These are phyloP conservation scores for Mercenaria mercenaria DNA, from an alignment of 1,140 invertebrate genomes.

Conservation along the genomic window DNA sequence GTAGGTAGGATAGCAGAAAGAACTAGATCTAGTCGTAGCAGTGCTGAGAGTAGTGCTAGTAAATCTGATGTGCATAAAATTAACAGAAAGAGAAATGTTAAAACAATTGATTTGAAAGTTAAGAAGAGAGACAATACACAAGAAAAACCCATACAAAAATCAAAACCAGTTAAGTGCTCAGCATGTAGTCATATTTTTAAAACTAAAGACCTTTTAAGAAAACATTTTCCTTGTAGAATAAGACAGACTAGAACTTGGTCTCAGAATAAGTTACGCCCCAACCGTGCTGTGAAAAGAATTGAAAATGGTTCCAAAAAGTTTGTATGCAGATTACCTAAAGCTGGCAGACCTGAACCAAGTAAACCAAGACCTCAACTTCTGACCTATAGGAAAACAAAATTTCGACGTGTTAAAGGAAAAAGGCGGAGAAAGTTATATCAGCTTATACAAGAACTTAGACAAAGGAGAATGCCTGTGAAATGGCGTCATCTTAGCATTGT, in stretches of 20 bases:
- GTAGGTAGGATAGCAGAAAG: background rate
- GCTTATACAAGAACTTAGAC: conserved; percentile 45
- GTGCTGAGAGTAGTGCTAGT: background rate
- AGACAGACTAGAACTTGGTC: conserved; percentile 61
- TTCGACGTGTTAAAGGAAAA: conserved; percentile 60
- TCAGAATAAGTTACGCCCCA: conserved; percentile 55
- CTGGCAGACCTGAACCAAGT: conserved; percentile 21
- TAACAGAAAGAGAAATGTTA: background rate
- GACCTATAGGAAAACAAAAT: conserved; percentile 64
- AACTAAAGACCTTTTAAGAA: conserved; percentile 41
- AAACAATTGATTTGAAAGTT: background rate
- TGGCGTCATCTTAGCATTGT: conserved; percentile 48
- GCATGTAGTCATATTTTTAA: conserved; percentile 54
- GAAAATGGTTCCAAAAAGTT: conserved; percentile 50
- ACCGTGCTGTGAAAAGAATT: conserved; percentile 50
- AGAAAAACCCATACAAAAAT: conserved; percentile 15
- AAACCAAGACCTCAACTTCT: conserved; percentile 45
- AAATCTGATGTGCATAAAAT: background rate
- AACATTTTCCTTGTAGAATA: conserved; percentile 60
- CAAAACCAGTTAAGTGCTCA: conserved; percentile 41
- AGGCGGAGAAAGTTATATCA: conserved; percentile 46
- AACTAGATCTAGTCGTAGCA: background rate
- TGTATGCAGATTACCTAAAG: conserved; percentile 59
- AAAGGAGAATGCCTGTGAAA: conserved; percentile 32
- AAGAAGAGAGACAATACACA: background rate